These are phyloP conservation scores for Syngnathus typhle DNA, from an alignment of 2,113 vertebrate species.

Conservation along the genomic window DNA sequence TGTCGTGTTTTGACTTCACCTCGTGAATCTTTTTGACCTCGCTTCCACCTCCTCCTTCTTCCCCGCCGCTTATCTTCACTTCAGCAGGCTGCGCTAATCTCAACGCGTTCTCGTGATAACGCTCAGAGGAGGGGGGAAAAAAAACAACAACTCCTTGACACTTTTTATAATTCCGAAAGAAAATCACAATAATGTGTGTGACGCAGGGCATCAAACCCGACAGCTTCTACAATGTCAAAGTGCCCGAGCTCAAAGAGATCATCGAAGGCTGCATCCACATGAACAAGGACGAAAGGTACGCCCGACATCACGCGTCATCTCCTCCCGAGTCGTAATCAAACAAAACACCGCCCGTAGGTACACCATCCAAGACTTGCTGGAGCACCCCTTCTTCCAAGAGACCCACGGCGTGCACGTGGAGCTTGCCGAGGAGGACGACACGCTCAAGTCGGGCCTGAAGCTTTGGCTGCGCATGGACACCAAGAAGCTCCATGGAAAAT, in stretches of 20 bases:
- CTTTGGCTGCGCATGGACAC: constrained; percentile 93
- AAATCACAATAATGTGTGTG: neutral
- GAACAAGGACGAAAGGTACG: constrained; percentile 88
- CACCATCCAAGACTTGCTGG: constrained; percentile 91
- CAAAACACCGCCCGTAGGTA: constrained; percentile 65
- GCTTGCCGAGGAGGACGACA: constrained; percentile 89
- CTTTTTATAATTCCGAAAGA: too few species aligned
- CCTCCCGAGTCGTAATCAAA: neutral
- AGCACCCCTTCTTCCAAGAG: constrained; percentile 93
- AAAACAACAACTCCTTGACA: neutral
- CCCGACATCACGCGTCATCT: neutral
- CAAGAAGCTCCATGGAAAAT: constrained; percentile 86
- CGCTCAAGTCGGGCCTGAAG: constrained; percentile 83
- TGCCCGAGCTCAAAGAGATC: constrained; percentile 95
- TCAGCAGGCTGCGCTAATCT: constrained; percentile 23
- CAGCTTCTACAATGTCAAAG: constrained; percentile 97
- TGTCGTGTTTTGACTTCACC: constrained; percentile 22
- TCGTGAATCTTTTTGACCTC: constrained; percentile 38
- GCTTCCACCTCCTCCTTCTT: neutral
- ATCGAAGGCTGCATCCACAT: constrained; percentile 96
- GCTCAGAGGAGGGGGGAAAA: neutral
- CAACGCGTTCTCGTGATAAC: constrained; percentile 17
- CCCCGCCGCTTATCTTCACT: constrained; percentile 35
- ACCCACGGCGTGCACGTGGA: constrained; percentile 90
- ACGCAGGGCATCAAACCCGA: constrained; percentile 90